Conservation (phyloP, 1,140 invertebrate species). For the Diuraphis noxia region DNA sequence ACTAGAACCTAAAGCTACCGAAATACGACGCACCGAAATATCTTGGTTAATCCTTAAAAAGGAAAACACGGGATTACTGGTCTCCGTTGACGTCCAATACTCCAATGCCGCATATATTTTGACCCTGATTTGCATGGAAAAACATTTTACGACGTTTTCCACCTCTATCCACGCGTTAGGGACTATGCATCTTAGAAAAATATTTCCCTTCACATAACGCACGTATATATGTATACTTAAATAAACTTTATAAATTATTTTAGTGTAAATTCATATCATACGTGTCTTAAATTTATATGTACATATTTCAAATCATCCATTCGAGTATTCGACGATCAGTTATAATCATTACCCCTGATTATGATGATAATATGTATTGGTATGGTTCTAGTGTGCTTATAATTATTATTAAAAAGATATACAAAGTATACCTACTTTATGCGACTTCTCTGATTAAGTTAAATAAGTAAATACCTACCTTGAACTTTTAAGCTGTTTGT, state of each 20-base stretch:
- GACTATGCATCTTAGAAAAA: neutral
- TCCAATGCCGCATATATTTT: neutral
- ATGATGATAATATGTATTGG: no score
- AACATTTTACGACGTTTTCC: conserved; percentile 11
- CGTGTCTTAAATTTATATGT: neutral
- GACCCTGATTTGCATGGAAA: conserved; percentile 13
- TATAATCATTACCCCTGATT: neutral
- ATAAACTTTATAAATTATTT: neutral
- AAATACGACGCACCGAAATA: neutral
- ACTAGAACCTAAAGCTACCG: neutral
- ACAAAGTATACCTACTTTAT: no score
- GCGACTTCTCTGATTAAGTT: no score
- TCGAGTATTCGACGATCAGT: neutral
- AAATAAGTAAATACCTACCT: no score
- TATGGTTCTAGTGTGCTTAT: no score
- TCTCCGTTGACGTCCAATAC: neutral
- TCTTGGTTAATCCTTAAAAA: conserved; percentile 15
- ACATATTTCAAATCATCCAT: no score
- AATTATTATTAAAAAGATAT: no score
- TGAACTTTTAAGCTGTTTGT: no score
- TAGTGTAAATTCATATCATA: neutral
- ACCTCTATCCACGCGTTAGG: neutral
- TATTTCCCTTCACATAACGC: no score
- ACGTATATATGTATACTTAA: neutral
- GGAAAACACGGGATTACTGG: neutral